Conservation (phyloP, 2,797 vertebrate species). For the Botia kubotai region DNA sequence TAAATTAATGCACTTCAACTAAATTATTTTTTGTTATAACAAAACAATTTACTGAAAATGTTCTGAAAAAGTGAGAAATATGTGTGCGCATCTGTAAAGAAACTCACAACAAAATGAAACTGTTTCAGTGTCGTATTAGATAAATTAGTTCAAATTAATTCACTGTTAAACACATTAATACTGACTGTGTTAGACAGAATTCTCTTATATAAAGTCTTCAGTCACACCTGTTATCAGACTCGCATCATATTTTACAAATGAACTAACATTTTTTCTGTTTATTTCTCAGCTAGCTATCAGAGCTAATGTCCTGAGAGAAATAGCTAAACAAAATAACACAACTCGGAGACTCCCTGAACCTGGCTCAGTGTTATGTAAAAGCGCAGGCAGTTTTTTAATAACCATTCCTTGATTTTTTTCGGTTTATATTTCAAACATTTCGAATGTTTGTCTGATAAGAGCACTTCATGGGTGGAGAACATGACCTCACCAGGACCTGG, state of each 20-base stretch:
- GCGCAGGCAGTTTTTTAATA: neutral
- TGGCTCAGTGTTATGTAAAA: slow-evolving; percentile 6
- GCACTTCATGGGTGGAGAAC: slow-evolving; percentile 12
- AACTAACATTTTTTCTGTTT: neutral
- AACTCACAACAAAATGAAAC: too few species aligned
- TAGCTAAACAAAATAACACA: neutral
- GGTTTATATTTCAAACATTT: neutral
- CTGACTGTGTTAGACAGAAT: too few species aligned
- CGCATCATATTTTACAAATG: neutral
- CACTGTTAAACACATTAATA: too few species aligned
- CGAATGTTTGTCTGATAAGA: slow-evolving; percentile 7
- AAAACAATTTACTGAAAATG: too few species aligned
- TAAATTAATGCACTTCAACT: too few species aligned
- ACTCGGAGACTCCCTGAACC: too few species aligned
- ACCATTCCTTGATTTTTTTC: neutral
- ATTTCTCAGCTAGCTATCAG: neutral
- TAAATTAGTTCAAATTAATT: too few species aligned
- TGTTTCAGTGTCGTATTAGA: too few species aligned
- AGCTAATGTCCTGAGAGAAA: neutral
- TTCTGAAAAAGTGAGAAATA: too few species aligned
- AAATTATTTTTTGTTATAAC: too few species aligned
- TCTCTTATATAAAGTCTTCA: neutral
- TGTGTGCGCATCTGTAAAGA: too few species aligned
- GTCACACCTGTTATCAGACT: neutral
- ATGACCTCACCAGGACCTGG: slow-evolving; percentile 27